phyloP scores from a whole-genome alignment of 2,888 invertebrate species.

The Stenurella melanura region DNA sequence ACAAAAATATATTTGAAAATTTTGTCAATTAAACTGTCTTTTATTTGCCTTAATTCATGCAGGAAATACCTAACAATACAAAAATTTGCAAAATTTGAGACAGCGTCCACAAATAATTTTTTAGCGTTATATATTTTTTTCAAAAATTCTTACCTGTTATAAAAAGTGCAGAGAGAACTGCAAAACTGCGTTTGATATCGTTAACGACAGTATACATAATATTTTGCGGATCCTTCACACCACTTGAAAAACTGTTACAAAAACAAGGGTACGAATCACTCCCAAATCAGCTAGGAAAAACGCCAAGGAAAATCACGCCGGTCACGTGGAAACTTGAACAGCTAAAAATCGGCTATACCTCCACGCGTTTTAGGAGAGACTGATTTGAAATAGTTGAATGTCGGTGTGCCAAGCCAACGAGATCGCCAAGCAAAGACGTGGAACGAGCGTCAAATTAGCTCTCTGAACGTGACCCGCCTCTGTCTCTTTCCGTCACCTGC shows the following conservation, averaged over 20 bases:
- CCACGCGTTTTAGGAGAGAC: constrained; percentile 54
- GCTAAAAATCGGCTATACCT: constrained; percentile 53
- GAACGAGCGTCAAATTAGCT: constrained; percentile 20
- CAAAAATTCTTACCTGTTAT: constrained; percentile 63
- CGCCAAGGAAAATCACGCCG: constrained; percentile 45
- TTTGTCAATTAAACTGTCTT: no score
- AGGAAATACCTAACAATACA: no score
- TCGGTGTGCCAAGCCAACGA: constrained; percentile 22
- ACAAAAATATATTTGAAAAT: no score
- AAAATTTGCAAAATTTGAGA: no score
- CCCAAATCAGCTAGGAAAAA: constrained; percentile 41
- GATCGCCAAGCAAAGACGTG: constrained; percentile 7
- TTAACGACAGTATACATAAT: constrained; percentile 65
- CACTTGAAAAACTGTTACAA: constrained; percentile 41
- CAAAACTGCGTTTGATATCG: constrained; percentile 63
- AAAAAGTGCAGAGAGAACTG: constrained; percentile 63
- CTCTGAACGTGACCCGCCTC: neutral
- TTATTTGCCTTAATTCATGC: no score
- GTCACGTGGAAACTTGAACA: constrained; percentile 57
- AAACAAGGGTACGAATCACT: constrained; percentile 49
- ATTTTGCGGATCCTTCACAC: constrained; percentile 38
- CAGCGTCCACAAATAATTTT: neutral
- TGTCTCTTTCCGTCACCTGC: constrained; percentile 25
- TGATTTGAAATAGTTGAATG: constrained; percentile 47
- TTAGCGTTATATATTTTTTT: neutral